phyloP scores from a whole-genome alignment of 2,888 invertebrate species.

The Selenia dentaria region DNA sequence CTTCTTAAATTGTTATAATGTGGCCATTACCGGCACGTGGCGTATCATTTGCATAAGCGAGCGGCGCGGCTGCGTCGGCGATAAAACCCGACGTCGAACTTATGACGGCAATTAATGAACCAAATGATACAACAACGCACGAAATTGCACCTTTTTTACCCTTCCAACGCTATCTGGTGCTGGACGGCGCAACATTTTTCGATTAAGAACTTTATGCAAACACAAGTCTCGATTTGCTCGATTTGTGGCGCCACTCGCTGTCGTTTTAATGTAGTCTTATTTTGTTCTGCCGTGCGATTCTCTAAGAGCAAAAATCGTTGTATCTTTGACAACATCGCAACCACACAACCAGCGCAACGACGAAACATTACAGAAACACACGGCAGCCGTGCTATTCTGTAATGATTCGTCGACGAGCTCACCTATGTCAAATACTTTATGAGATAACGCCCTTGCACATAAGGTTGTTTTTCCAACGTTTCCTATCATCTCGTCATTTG shows the following conservation, averaged over 20 bases:
- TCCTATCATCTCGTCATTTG: too few species aligned
- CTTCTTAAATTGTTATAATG: slow-evolving; percentile 82
- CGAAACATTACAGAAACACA: too few species aligned
- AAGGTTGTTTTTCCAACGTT: too few species aligned
- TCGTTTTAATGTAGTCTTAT: not conserved
- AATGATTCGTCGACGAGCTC: too few species aligned
- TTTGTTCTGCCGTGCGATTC: too few species aligned
- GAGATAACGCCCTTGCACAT: too few species aligned
- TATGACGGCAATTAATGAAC: slow-evolving; percentile 78
- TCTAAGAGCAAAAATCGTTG: too few species aligned
- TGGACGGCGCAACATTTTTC: slow-evolving; percentile 54
- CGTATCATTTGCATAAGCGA: slow-evolving; percentile 76
- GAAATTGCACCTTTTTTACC: slow-evolving; percentile 58
- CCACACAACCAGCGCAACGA: too few species aligned
- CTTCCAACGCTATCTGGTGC: slow-evolving; percentile 26
- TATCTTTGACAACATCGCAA: too few species aligned
- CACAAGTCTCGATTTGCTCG: not conserved
- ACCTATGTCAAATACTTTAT: too few species aligned
- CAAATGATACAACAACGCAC: slow-evolving; percentile 68
- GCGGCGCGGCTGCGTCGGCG: slow-evolving; percentile 53
- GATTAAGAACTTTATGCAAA: slow-evolving; percentile 50
- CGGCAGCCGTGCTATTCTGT: too few species aligned
- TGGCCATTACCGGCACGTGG: slow-evolving; percentile 74
- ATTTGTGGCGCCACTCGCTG: slow-evolving; percentile 16
- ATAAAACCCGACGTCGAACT: slow-evolving; percentile 74